Percentiles rank a stretch among this genome's conserved stretches.
phyloP scores from a whole-genome alignment of 2,888 invertebrate genomes.

The Synanthedon myopaeformis region DNA sequence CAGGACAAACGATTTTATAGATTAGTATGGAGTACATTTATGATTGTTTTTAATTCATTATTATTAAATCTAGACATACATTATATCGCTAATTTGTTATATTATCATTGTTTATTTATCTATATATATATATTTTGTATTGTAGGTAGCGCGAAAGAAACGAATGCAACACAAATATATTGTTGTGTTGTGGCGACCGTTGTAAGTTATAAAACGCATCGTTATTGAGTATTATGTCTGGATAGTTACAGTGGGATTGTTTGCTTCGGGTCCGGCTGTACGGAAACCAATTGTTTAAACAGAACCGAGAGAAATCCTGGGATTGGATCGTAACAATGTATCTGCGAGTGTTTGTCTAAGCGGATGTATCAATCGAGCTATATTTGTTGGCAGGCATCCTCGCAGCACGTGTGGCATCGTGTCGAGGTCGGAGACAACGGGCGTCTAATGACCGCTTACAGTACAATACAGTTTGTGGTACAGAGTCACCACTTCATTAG shows the following conservation, averaged over 20 bases:
- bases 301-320: neutral
- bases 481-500: conserved; percentile 54
- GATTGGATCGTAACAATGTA: conserved; percentile 1
- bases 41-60: too few relatives aligned
- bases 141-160: too few relatives aligned
- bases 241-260: neutral
- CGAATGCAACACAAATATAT: neutral
- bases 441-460: conserved; percentile 52
- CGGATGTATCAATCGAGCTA: neutral
- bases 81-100: too few relatives aligned
- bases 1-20: too few relatives aligned
- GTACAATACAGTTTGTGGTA: conserved; percentile 54
- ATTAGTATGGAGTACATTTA: too few relatives aligned
- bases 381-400: conserved; percentile 32
- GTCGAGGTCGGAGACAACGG: conserved; percentile 44
- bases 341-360: conserved; percentile 8
- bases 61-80: too few relatives aligned
- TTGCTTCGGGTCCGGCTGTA: neutral
- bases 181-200: neutral
- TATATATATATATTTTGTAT: too few relatives aligned
- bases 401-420: conserved; percentile 55
- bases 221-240: neutral
- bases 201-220: neutral
- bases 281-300: neutral
- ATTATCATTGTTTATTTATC: too few relatives aligned